phyloP scores from a whole-genome alignment of 2,888 invertebrate genomes.

The Synergus umbraculus region DNA sequence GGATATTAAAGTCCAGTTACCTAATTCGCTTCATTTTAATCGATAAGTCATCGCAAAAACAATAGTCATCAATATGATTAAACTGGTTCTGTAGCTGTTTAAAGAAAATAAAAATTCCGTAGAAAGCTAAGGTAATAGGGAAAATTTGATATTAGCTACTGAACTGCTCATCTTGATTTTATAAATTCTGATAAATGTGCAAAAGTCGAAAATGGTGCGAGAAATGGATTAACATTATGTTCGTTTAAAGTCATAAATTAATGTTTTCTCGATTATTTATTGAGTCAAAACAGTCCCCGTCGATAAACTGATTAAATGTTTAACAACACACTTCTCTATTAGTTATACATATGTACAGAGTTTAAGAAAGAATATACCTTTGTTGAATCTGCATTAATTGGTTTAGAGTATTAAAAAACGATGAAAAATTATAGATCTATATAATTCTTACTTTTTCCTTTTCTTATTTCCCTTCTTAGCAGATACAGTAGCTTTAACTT shows the following conservation, averaged over 20 bases:
- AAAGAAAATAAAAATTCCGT: neutral
- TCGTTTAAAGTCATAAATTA: neutral
- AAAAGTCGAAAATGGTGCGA: neutral
- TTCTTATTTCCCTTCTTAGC: conserved; percentile 21
- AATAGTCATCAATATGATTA: neutral
- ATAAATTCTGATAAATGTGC: neutral
- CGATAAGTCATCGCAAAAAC: neutral
- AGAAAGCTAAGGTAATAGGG: conserved; percentile 18
- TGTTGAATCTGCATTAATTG: neutral
- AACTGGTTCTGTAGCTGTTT: neutral
- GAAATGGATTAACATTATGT: neutral
- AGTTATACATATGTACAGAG: conserved; percentile 19
- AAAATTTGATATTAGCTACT: neutral
- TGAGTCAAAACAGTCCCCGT: neutral
- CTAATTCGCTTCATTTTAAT: neutral
- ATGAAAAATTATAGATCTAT: conserved; percentile 11
- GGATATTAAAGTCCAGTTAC: neutral
- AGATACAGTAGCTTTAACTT: conserved; percentile 12
- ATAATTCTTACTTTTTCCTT: conserved; percentile 37
- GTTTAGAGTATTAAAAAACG: conserved; percentile 13
- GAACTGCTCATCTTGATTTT: neutral
- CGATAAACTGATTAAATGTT: neutral
- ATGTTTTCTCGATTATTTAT: conserved; percentile 31
- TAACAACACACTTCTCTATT: conserved; percentile 4
- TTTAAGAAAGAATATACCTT: conserved; percentile 1